Evolutionary conservation across 2,888 invertebrate species (phyloP).

Genomic region (Melolontha melolontha): DNA sequence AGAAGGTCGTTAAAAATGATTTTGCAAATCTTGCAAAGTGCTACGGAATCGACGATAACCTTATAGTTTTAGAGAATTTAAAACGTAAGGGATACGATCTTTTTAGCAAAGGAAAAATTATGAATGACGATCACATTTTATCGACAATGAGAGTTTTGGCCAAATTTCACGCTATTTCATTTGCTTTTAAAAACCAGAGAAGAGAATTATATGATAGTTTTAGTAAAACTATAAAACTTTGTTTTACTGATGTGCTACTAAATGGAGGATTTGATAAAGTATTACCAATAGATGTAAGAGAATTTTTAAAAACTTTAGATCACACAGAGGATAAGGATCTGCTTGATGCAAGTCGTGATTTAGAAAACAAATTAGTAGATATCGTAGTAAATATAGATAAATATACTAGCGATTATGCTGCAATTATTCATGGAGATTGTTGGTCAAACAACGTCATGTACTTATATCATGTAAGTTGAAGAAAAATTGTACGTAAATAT

Average conservation of each 20-base stretch:
- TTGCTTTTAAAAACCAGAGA: slow-evolving; percentile 71
- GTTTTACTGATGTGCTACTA: not conserved
- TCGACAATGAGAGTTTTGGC: slow-evolving; percentile 60
- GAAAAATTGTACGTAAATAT: too few species aligned
- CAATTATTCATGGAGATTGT: slow-evolving; percentile 43
- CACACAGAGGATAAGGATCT: not conserved
- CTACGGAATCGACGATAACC: slow-evolving; percentile 54
- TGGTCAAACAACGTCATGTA: slow-evolving; percentile 45
- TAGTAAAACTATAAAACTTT: slow-evolving; percentile 1
- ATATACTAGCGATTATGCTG: slow-evolving; percentile 3
- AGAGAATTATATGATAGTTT: slow-evolving; percentile 65
- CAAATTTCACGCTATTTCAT: slow-evolving; percentile 71
- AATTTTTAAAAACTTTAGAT: not conserved
- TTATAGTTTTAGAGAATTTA: slow-evolving; percentile 62
- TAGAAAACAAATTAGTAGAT: not conserved
- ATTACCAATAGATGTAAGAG: not conserved
- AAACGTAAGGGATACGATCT: slow-evolving; percentile 56
- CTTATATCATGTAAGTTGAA: slow-evolving; percentile 34
- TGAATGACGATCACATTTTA: slow-evolving; percentile 62
- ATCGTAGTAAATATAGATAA: not conserved
- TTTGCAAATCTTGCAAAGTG: slow-evolving; percentile 35
- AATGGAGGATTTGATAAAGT: slow-evolving; percentile 6
- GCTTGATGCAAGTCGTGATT: not conserved
- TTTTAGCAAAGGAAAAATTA: slow-evolving; percentile 58
- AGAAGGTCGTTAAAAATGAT: slow-evolving; percentile 9